These are phyloP conservation scores for Chaitophorus viminalis DNA, from an alignment of 2,888 invertebrate species.

Conservation along the genomic window DNA sequence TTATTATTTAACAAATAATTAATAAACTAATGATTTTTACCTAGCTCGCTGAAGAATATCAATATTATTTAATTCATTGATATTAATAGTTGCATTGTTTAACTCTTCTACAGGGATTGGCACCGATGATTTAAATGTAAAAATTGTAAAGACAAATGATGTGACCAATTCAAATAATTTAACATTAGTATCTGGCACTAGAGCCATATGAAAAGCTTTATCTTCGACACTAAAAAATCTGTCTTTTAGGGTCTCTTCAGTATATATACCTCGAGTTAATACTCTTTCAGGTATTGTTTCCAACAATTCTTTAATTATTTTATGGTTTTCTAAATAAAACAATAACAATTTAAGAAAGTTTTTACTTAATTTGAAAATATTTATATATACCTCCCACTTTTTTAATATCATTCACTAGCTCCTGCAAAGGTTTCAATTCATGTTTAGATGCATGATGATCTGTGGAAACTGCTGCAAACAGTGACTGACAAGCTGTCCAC, in stretches of 20 bases:
- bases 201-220: conserved; percentile 83
- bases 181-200: conserved; percentile 91
- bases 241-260: conserved; percentile 86
- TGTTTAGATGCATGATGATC: conserved; percentile 68
- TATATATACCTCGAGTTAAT: conserved; percentile 83
- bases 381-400: conserved; percentile 75
- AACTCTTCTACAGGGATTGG: conserved; percentile 80
- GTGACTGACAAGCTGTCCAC: conserved; percentile 93
- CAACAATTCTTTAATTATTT: conserved; percentile 81
- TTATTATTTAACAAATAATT: background rate
- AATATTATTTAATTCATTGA: conserved; percentile 81
- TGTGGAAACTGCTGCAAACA: conserved; percentile 51
- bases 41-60: conserved; percentile 90
- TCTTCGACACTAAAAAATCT: conserved; percentile 85
- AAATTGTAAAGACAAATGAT: conserved; percentile 88
- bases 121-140: conserved; percentile 77
- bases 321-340: conserved; percentile 76
- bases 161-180: conserved; percentile 82
- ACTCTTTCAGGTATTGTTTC: conserved; percentile 82
- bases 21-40: conserved; percentile 68
- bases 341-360: conserved; percentile 1
- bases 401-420: conserved; percentile 79
- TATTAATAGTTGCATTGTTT: conserved; percentile 76
- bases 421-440: conserved; percentile 73
- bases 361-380: background rate